These are phyloP conservation scores for Cryptus viduatorius DNA, from an alignment of 2,888 invertebrate genomes.

Conservation along the genomic window DNA sequence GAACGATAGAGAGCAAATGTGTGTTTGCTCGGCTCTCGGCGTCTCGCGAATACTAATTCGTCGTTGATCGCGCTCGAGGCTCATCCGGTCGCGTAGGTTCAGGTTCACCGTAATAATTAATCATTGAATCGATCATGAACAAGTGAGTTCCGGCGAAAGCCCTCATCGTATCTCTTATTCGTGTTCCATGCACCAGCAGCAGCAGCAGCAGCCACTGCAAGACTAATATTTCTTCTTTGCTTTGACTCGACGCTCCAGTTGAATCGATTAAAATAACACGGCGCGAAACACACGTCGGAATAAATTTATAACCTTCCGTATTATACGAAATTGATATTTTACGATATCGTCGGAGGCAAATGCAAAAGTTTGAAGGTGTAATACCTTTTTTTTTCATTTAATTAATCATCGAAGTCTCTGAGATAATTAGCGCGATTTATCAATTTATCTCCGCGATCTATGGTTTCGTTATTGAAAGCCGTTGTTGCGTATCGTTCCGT, in stretches of 20 bases:
- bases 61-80: constrained; percentile 64
- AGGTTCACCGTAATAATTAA: constrained; percentile 70
- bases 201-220: constrained; percentile 19
- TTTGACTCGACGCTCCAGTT: neutral
- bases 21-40: constrained; percentile 6
- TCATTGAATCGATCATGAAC: constrained; percentile 68
- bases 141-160: constrained; percentile 70
- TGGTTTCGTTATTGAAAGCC: neutral
- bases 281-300: neutral
- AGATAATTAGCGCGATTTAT: neutral
- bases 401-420: neutral
- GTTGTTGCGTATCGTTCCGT: neutral
- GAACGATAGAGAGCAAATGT: constrained; percentile 29
- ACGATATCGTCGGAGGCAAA: neutral
- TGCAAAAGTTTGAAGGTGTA: neutral
- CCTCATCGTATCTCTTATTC: constrained; percentile 23
- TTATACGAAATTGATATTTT: neutral
- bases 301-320: neutral
- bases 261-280: constrained; percentile 5
- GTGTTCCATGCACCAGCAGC: neutral
- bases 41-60: constrained; percentile 68
- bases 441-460: neutral
- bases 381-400: neutral
- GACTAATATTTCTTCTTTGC: neutral
- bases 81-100: constrained; percentile 72